Evolutionary conservation across 37 sponge, comb jelly and placozoan species (phyloP), one percentile per base, ranked within the genome.

Genomic region (Ephydatia muelleri): DNA sequence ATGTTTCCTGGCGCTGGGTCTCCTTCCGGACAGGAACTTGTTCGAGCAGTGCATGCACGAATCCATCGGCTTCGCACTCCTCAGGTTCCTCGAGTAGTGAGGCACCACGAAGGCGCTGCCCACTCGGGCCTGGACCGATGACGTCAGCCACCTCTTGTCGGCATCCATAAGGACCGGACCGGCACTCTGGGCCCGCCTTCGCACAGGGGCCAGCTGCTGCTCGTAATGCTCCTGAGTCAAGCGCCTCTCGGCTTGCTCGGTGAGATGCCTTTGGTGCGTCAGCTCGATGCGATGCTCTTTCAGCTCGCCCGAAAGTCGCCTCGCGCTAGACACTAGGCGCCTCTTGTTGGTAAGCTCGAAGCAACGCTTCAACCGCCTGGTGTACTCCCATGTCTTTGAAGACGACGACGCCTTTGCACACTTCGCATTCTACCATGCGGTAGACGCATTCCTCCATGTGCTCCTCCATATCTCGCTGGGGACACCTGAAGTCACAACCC

Each of bases 171-270:
- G 76, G 12, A 86, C 76, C 14, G 92, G 92, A 21, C 87, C 82
- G 2, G 92, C 92, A 73, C 92, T 91, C 71, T 68, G 78, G 14
- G 87, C 79, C 27, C 92, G 71, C 35, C 80, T 43, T 23, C 81
- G 34, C 16, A 68, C 74, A 31, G 67, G 64, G 4, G 30, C 22
- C 26, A 68, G 70, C 33, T 84, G 82, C 66, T 48, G 77, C 21
- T 13, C 32, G 67, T 88, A 88, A 43, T 88, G 80, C 0, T 86
- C 87, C 39, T 70, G 80, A 0, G 79, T 73, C 21, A 93, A 30
- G 25, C 70, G 65, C 47, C 93, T 93, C 76, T 93, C 90, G 22
- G 75, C 72, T 43, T 93, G 93, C 23, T 93, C 93, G 0, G 93
- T 87, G 5, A 74, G 48, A 68, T 93, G 93, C 5, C 90, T 31